A percentile compares a stretch with the other conserved stretches of the same genome.
phyloP scores from a whole-genome alignment of 2,888 invertebrate species.

The Biston stratarius region DNA sequence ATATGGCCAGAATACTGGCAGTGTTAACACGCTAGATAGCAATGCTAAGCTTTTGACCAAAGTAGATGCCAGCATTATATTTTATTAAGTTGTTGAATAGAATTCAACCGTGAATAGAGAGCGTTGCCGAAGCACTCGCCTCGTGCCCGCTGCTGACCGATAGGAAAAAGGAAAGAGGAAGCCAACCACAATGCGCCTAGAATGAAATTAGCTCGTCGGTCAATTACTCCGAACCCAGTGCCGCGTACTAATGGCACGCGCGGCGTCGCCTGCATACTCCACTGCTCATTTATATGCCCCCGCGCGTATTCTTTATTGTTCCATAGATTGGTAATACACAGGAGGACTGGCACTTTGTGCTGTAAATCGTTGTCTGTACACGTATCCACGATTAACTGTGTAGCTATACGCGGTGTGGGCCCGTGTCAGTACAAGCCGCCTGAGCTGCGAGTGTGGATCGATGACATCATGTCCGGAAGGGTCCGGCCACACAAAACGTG shows the following conservation, averaged over 20 bases:
- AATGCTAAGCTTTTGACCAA: no score
- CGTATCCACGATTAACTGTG: conserved; percentile 83
- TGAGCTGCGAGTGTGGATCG: conserved; percentile 69
- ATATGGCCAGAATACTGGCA: no score
- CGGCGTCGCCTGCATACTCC: conserved; percentile 78
- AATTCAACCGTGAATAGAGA: not conserved
- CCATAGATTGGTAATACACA: conserved; percentile 86
- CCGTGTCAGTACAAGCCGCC: conserved; percentile 76
- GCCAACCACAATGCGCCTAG: conserved; percentile 77
- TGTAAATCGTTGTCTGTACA: conserved; percentile 85
- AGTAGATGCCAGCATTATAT: no score
- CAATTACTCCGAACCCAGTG: conserved; percentile 81
- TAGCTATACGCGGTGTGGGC: conserved; percentile 63
- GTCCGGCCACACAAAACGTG: conserved; percentile 79
- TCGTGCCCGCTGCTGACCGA: conserved; percentile 80
- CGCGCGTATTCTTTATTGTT: conserved; percentile 82
- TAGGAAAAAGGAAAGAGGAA: conserved; percentile 87
- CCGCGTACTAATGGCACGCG: conserved; percentile 81
- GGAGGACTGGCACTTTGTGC: conserved; percentile 84
- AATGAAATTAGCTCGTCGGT: conserved; percentile 84
- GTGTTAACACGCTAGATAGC: no score
- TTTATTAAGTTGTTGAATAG: not conserved
- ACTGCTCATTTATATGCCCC: conserved; percentile 81
- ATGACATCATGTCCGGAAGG: conserved; percentile 83
- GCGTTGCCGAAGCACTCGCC: conserved; percentile 55